Base-by-base conservation (phyloP, 2,797 vertebrate genomes). In the Triplophysa bombifrons region DNA sequence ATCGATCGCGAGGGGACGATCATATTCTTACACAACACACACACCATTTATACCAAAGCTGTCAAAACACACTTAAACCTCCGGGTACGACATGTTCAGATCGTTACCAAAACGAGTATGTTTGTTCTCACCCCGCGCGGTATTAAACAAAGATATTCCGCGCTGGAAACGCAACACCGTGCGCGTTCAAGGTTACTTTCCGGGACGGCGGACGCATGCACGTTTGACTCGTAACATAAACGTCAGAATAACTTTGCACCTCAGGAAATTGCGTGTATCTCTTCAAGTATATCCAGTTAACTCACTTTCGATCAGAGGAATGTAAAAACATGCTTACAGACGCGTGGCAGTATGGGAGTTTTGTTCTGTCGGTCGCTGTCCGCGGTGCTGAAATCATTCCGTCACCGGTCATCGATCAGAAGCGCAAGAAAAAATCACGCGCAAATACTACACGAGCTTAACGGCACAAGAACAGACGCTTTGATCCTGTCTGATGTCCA, bases 381-480 rank as follows among this genome's bases (percentile, higher is more conserved):
- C 93, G 86, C 88, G 92, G 93, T 94, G 87, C 93, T 94, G 93
- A 93, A 90, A 71, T 76, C 80, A 82, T 84, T 55, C 55, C 83
- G 56, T 56, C 51, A 46, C 53, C 65, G 63, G 63, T 69, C 58
- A 51, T n/a, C 14, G 55, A 13, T 50, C 44, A 27, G 34, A 16
- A 30, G 65, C 34, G 22, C 12, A 55, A 41, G 5, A 71, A 22
- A 12, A 22, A 48, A 48, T 48, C 41, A 17, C 14, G 11, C 60
- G 22, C 38, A 16, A 77, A 63, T 64, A 34, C 60, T 19, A 2
- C 11, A 7, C 38, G 76, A 74, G 82, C 60, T 44, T 30, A 46
- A 20, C 17, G 53, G n/a, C 12, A 75, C 87, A 78, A 84, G 83
- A 80, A 66, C 82, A 7, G 60, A 22, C 60, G 53, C 65, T 20